Conservation (phyloP, 1,140 invertebrate genomes). For the Solenopsis fugax region DNA sequence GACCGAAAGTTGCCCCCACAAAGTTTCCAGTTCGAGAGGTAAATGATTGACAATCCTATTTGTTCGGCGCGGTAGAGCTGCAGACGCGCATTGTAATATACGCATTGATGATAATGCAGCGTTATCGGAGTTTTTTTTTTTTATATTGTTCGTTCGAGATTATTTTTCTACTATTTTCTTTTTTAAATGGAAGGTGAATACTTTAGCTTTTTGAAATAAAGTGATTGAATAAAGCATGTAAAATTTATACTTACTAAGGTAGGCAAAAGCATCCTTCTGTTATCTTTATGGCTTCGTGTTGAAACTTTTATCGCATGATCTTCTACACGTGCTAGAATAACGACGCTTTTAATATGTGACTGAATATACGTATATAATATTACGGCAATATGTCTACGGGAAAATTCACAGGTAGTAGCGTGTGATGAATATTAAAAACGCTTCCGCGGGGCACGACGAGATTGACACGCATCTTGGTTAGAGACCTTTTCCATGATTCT, state of each 20-base stretch:
- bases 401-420: neutral
- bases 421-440: slow-evolving; percentile 43
- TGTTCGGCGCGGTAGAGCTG: neutral
- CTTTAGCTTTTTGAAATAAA: neutral
- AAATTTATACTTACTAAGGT: neutral
- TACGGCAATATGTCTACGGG: neutral
- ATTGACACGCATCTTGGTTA: slow-evolving; percentile 22
- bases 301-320: slow-evolving; percentile 21
- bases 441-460: neutral
- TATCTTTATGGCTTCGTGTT: slow-evolving; percentile 21
- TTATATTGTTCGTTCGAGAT: neutral
- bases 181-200: neutral
- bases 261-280: neutral
- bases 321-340: neutral
- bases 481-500: slow-evolving; percentile 30
- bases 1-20: slow-evolving; percentile 35
- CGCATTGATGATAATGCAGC: too few relatives aligned
- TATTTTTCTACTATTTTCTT: neutral
- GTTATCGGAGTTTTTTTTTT: neutral
- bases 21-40: slow-evolving; percentile 18
- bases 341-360: slow-evolving; percentile 39
- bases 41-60: slow-evolving; percentile 19
- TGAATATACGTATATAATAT: neutral
- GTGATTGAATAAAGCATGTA: too few relatives aligned
- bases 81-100: neutral